Evolutionary conservation across 2,888 invertebrate species (phyloP), one percentile per base, ranked within the genome.

Genomic region (Diarsia mendica): DNA sequence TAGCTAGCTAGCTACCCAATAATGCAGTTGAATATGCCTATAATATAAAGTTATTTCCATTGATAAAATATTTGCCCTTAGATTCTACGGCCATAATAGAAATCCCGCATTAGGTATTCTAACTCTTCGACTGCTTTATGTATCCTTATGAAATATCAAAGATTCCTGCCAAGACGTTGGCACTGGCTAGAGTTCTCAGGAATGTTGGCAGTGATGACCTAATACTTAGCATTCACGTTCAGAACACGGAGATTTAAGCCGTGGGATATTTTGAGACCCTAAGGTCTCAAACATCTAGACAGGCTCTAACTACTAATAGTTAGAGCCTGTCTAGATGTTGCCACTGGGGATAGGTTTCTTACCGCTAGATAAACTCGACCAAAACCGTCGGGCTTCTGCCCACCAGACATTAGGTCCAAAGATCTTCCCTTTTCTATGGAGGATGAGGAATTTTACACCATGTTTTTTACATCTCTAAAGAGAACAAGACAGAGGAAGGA

Each of bases 191-290:
- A 67, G 65, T 10, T 64, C 4, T 39, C 61, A 55, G 63, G 67
- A 77, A 81, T 81, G 67, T 81, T 77, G 81, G 75, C 70, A 60
- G 33, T 71, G 33, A 65, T 46, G 39, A n/a, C 33, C 28, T 61
- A 33, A 2, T 28, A 64, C 33, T 69, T 73, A 28, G 10, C 20
- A 60, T 61, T 33, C 28, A 68, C 18, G 69, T 80, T 69, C 63
- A 53, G 20, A 33, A 49, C 67, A 81, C 67, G 60, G 28, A 18
- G 39, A 48, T 48, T 18, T 28, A n/a, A 51, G 20, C 3, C 58
- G 67, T 77, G 72, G 33, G 48, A 58, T 20, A 39, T 3, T 48
- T 53, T 72, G 3, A 44, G 2, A 58, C 64, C 33, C 44, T 58
- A n/a, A n/a, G n/a, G n/a, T n/a, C n/a, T n/a, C n/a, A n/a, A 60